Evolutionary conservation across 2,797 vertebrate species (phyloP).

Genomic region (Oreochromis grahami): DNA sequence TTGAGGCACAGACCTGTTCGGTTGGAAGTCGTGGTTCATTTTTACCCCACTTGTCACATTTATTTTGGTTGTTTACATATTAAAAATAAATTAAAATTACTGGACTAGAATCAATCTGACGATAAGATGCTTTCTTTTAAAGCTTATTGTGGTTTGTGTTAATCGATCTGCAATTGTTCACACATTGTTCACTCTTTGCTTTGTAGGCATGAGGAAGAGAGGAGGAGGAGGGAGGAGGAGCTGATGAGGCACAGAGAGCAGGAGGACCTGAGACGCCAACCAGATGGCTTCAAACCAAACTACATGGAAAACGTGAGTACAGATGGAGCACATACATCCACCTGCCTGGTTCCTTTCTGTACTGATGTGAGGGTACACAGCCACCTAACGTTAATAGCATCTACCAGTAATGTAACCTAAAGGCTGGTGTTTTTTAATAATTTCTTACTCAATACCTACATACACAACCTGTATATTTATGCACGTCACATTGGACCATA

Average conservation of each 20-base stretch:
- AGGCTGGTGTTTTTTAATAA: not conserved
- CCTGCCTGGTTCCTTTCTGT: not conserved
- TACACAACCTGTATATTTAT: not conserved
- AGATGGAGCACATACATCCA: not conserved
- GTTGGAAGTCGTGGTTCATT: not conserved
- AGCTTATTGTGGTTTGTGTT: not conserved
- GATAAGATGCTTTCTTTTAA: not conserved
- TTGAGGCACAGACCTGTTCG: not conserved
- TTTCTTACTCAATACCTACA: not conserved
- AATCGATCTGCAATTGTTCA: not conserved
- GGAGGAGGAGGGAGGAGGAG: constrained; percentile 90
- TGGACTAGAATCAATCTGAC: not conserved
- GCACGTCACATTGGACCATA: not conserved
- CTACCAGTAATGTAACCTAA: not conserved
- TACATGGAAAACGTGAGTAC: constrained; percentile 93
- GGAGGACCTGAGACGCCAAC: constrained; percentile 86
- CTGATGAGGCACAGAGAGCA: constrained; percentile 92
- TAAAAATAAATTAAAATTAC: not conserved
- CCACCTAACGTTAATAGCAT: not conserved
- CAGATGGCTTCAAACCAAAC: constrained; percentile 89
- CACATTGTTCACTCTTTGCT: constrained; percentile 33
- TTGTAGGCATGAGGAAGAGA: constrained; percentile 92
- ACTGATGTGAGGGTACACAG: not conserved
- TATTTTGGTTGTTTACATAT: not conserved
- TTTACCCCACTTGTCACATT: not conserved